Evolutionary conservation across 2,888 invertebrate species (phyloP).

Genomic region (Gisinianus flammeolus): DNA sequence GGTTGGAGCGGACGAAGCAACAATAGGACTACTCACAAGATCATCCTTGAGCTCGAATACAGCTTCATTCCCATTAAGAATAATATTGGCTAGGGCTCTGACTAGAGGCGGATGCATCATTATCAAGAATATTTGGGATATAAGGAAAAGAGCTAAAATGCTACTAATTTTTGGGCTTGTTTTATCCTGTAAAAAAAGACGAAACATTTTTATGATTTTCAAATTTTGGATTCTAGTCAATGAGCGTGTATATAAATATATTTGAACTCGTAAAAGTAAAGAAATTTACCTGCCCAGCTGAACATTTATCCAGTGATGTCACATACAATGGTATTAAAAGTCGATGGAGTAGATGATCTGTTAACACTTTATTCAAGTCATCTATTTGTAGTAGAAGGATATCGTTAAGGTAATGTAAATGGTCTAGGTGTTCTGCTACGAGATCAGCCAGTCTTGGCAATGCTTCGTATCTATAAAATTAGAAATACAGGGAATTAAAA

Average conservation of each 20-base stretch:
- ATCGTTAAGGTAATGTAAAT: slow-evolving; percentile 96
- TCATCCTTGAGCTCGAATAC: slow-evolving; percentile 47
- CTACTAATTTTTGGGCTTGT: slow-evolving; percentile 76
- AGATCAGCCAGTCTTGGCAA: slow-evolving; percentile 88
- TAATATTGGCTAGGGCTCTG: slow-evolving; percentile 86
- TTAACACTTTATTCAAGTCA: slow-evolving; percentile 89
- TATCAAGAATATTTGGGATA: slow-evolving; percentile 94
- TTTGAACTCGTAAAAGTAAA: neutral
- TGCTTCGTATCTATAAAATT: slow-evolving; percentile 76
- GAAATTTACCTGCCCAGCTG: slow-evolving; percentile 33
- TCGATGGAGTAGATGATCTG: slow-evolving; percentile 91
- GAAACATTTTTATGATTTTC: no score
- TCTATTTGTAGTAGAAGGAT: slow-evolving; percentile 90
- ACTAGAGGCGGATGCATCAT: slow-evolving; percentile 90
- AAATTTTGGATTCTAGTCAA: neutral
- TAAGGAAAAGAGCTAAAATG: slow-evolving; percentile 86
- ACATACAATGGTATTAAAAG: slow-evolving; percentile 92
- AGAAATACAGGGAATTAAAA: neutral
- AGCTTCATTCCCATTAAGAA: slow-evolving; percentile 76
- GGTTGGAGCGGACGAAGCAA: slow-evolving; percentile 19
- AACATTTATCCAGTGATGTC: slow-evolving; percentile 71
- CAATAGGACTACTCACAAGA: slow-evolving; percentile 22
- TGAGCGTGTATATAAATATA: no score
- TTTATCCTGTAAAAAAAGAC: slow-evolving; percentile 18
- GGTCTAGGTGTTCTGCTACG: slow-evolving; percentile 96